Evolutionary conservation across 2,888 invertebrate species (phyloP).

Genomic region (Blera fallax): DNA sequence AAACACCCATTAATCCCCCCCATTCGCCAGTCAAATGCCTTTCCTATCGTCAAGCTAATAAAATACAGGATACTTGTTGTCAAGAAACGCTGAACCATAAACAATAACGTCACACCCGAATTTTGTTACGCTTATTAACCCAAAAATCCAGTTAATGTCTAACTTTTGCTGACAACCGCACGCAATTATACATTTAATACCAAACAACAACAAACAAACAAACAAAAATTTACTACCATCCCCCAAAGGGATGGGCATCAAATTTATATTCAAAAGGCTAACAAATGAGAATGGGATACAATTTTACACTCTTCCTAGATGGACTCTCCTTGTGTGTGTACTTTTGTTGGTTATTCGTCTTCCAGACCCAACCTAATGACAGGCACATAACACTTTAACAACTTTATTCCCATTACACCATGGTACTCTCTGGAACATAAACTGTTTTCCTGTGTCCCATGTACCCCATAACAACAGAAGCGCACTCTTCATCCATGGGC

Average conservation of each 20-base stretch:
- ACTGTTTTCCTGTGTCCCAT: constrained; percentile 14
- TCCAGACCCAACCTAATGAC: background rate
- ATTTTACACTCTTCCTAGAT: background rate
- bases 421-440: background rate
- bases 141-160: constrained; percentile 6
- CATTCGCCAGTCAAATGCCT: background rate
- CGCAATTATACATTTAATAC: constrained; percentile 29
- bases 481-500: constrained; percentile 11
- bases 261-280: constrained; percentile 10
- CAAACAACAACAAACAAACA: no score
- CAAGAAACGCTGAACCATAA: background rate
- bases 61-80: background rate
- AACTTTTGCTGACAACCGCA: constrained; percentile 9
- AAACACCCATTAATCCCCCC: background rate
- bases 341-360: background rate
- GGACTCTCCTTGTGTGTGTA: background rate
- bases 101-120: background rate
- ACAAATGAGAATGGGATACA: constrained; percentile 1
- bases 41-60: background rate
- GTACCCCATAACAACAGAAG: background rate
- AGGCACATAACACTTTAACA: constrained; percentile 1
- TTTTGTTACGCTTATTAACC: constrained; percentile 7
- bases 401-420: constrained; percentile 14
- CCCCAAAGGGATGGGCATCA: background rate
- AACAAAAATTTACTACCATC: background rate